Percentiles rank a stretch among this genome's conserved stretches.
These are phyloP conservation scores for Drosophila cognata DNA, from an alignment of 2,888 invertebrate genomes.

Conservation along the genomic window DNA sequence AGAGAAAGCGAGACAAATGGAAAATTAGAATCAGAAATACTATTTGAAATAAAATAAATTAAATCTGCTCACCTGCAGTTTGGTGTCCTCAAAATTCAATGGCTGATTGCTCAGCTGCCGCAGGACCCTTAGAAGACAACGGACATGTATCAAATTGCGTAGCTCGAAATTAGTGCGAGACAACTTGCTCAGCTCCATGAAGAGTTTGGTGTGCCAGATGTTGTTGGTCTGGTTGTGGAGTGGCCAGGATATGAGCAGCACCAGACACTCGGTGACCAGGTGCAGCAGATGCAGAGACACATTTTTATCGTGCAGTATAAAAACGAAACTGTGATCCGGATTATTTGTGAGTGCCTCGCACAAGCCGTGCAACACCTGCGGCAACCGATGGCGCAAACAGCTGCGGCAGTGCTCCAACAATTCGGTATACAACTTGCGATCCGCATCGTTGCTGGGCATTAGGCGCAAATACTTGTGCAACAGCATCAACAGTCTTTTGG, in stretches of 20 bases:
- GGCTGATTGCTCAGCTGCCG: conserved; percentile 56
- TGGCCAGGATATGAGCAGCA: conserved; percentile 41
- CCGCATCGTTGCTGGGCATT: too few species aligned
- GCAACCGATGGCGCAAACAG: too few species aligned
- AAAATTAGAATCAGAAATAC: too few species aligned
- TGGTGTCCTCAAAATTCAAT: conserved; percentile 32
- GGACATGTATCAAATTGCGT: conserved; percentile 80
- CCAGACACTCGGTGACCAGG: conserved; percentile 48
- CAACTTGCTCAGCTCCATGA: conserved; percentile 65
- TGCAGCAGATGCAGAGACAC: conserved; percentile 39
- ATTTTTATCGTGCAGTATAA: conserved; percentile 60
- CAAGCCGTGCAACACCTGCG: too few species aligned
- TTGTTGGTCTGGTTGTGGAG: not conserved
- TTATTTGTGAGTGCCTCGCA: conserved; percentile 64
- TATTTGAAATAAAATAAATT: not conserved
- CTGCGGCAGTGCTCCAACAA: too few species aligned
- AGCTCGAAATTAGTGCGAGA: conserved; percentile 70
- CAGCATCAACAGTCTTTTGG: too few species aligned
- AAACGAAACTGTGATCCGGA: conserved; percentile 70
- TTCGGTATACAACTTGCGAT: too few species aligned
- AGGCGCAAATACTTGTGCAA: too few species aligned
- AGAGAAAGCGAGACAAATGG: too few species aligned
- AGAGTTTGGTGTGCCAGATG: conserved; percentile 61
- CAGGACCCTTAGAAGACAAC: conserved; percentile 76
- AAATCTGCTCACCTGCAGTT: conserved; percentile 40